A percentile compares a stretch with the other conserved stretches of the same genome.
phyloP scores from a whole-genome alignment of 1,140 invertebrate genomes.

The Magallana ariakensis region DNA sequence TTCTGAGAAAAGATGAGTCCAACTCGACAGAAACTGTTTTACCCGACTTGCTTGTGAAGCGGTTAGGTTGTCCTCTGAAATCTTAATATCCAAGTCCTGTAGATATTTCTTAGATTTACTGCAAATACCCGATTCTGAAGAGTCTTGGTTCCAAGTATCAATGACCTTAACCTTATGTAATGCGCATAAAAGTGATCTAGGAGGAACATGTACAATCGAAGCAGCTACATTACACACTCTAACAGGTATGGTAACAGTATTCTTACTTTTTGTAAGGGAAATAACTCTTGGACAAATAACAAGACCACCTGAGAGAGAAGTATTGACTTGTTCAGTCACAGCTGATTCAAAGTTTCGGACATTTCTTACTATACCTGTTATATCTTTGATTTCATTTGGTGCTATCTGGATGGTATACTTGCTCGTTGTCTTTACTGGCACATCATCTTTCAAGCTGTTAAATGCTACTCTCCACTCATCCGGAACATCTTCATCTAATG shows the following conservation, averaged over 20 bases:
- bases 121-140: not conserved
- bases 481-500: not conserved
- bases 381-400: conserved; percentile 37
- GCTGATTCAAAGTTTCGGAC: conserved; percentile 6
- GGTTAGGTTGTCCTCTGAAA: conserved; percentile 19
- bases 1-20: not conserved
- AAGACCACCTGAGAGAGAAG: conserved; percentile 1
- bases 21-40: conserved; percentile 18
- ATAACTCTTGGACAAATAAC: conserved; percentile 53
- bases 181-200: conserved; percentile 42
- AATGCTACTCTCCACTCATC: conserved; percentile 46
- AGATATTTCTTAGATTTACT: not conserved
- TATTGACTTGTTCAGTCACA: conserved; percentile 45
- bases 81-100: conserved; percentile 26
- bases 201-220: conserved; percentile 20
- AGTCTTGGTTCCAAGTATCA: not conserved
- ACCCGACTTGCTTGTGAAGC: not conserved
- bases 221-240: conserved; percentile 47
- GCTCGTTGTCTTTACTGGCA: conserved; percentile 32
- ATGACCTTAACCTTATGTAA: conserved; percentile 24
- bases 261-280: not conserved
- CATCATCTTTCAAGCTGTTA: conserved; percentile 7
- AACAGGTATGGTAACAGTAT: conserved; percentile 46
- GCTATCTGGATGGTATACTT: conserved; percentile 9
- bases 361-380: conserved; percentile 39